Base-by-base conservation (phyloP, 2,797 vertebrate species). In the Staurois parvus region DNA sequence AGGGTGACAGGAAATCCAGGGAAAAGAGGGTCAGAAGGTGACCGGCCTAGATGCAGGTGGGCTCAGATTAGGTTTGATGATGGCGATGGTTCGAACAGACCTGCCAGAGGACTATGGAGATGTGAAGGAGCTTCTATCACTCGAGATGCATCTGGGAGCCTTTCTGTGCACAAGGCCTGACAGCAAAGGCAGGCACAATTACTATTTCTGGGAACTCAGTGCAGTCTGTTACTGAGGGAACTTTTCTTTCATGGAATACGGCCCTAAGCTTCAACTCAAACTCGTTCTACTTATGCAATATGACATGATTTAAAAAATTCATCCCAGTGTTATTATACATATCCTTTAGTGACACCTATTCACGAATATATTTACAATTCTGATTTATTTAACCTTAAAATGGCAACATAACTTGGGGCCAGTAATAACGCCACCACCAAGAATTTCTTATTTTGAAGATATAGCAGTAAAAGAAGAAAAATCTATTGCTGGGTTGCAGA, bases 21-120 rank as follows among this genome's bases (percentile, higher is more conserved):
- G 48, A 64, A 64, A 64, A 34, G 21, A 24, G 30, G 48, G 64
- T 48, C 11, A 37, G 24, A 32, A 40, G 79, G 48, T 76, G 69
- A 34, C 79, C 56, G 76, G 26, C 69, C 37, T 85, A 79, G 52
- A 85, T 70, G 29, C 78, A 52, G 78, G 78, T 52, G 62, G 66
- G 2, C 68, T 2, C 32, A 29, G 42, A 52, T 52, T 32, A 70
- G 78, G 29, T 48, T 42, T 69, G 12, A 32, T 34, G 7, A 52
- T 52, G 40, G 48, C 67, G 34, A 69, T 52, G 64, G 17, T 26
- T 40, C 19, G 32, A 62, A 76, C 64, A 26, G 75, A 64, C 75
- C 56, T 29, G 76, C 37, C 59, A 42, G 62, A 26, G 76, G 40
- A 30, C 62, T 30, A 24, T 26, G 34, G 77, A 48, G 77, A 69